A percentile compares a stretch with the other conserved stretches of the same genome.
These are phyloP conservation scores for Hyperoplus immaculatus DNA, from an alignment of 2,797 vertebrate species.

Conservation along the genomic window DNA sequence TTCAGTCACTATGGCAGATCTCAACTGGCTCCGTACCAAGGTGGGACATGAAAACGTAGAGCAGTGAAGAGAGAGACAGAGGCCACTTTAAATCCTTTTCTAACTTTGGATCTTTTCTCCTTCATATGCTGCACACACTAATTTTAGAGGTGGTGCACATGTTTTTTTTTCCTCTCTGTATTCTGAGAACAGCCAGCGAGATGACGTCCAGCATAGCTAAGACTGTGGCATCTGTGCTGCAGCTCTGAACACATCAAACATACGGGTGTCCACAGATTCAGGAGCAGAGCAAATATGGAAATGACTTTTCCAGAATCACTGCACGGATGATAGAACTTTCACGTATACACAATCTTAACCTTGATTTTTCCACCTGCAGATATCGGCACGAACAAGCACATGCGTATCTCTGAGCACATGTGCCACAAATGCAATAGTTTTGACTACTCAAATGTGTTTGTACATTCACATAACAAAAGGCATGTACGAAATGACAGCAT, in stretches of 20 bases:
- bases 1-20: constrained; percentile 68
- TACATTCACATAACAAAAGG: constrained; percentile 14
- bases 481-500: constrained; percentile 63
- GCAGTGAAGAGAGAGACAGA: constrained; percentile 72
- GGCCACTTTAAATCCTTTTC: constrained; percentile 84
- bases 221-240: constrained; percentile 86
- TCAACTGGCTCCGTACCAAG: constrained; percentile 73
- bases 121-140: constrained; percentile 75
- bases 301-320: constrained; percentile 85
- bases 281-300: constrained; percentile 79
- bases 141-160: constrained; percentile 85
- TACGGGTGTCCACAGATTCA: constrained; percentile 78
- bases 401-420: neutral
- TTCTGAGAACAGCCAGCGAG: constrained; percentile 83
- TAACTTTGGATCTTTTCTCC: constrained; percentile 64
- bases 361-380: constrained; percentile 55
- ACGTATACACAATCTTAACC: constrained; percentile 61
- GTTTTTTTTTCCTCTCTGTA: constrained; percentile 65
- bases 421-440: constrained; percentile 12
- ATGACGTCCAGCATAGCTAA: constrained; percentile 86
- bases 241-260: constrained; percentile 89
- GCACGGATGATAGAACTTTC: constrained; percentile 72
- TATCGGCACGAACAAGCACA: constrained; percentile 16
- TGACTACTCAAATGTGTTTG: neutral
- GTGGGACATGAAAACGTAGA: constrained; percentile 68